Evolutionary conservation across 1,140 invertebrate genomes (phyloP), one percentile per base, ranked within the genome.

Genomic region (Drosophila kohkoa): DNA sequence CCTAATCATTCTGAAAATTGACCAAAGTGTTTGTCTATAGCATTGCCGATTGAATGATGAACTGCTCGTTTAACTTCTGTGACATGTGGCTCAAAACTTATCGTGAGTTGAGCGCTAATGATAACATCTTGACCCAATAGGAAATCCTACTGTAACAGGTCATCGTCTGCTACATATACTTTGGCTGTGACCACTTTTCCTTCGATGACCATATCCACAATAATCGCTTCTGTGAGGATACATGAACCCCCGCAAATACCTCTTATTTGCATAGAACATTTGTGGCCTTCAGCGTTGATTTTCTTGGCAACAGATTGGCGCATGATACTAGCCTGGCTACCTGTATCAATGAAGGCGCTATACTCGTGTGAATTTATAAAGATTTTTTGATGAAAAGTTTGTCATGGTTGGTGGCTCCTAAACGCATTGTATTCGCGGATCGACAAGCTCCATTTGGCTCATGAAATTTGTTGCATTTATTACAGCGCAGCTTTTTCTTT

Each of bases 61-160:
- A 46, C 30, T 79, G 46, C 1, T 13, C 6, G 3, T 25, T 49
- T 49, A 49, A 49, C 15, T 13, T 16, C 15, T 5, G 46, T 49
- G 6, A 13, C 46, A 4, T 20, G 15, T 49, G 46, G 15, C 15
- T 49, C 16, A 25, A 13, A 49, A 5, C 13, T 49, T 7, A 49
- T 2, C 15, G 2, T 49, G 46, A 20, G 46, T 5, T 7, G 16
- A 20, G 16, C 16, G 16, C 15, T 20, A 49, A 49, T 49, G 38
- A 70, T 30, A 25, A 52, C 49, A 62, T 77, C 57, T 8, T 74
- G 54, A 4, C 69, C 60, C 10, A 77, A 25, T 13, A 80, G 16
- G 1, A 64, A 45, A 13, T 70, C 45, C 11, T 4, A 7, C 3
- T 64, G 49, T 41, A 69, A 32, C 1, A 54, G 43, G 1, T 73